Evolutionary conservation across 1,140 invertebrate genomes (phyloP), one percentile per base, ranked within the genome.

Genomic region (Meloidogyne hapla): DNA sequence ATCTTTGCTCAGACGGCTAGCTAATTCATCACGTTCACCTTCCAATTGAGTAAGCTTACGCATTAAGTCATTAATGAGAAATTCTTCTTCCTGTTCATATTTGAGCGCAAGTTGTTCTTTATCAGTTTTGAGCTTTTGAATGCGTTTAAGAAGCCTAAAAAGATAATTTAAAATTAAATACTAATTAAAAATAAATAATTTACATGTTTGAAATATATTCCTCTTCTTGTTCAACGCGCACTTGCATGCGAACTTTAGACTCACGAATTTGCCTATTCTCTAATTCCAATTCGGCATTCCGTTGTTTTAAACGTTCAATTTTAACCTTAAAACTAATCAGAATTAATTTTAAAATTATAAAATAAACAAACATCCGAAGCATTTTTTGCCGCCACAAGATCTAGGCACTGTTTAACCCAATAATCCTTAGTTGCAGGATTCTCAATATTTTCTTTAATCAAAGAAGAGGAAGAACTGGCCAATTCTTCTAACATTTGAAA

Each of bases 11-110:
- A 78, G 63, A 21, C 69, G 63, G 12, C 25, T 74, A 25, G 62
- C 66, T 13, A 78, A 42, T n/a, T 78, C 77, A 65, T 78, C 77
- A 12, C 77, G 75, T 45, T 78, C 77, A 48, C 77, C 77, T 74
- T 78, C 77, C 21, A 78, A 42, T 63, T 78, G 77, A 26, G 75
- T 69, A 23, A 78, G 48, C 23, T 78, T 78, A 15, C 77, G 66
- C 77, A 79, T 79, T n/a, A 78, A 64, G 74, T 78, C 77, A 26
- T 78, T 78, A 25, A 69, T 78, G 23, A 78, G 77, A 28, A 80
- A 78, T 61, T 78, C 77, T 66, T 78, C 77, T 69, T 78, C 77
- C 21, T 78, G 77, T 28, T 78, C 77, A 26, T 78, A 78, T 40
- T 78, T 78, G 10, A 78, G 69, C 1, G 77, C 77, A 40, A 78